These are phyloP conservation scores for Spodoptera picta DNA, from an alignment of 2,888 invertebrate species.

Conservation along the genomic window DNA sequence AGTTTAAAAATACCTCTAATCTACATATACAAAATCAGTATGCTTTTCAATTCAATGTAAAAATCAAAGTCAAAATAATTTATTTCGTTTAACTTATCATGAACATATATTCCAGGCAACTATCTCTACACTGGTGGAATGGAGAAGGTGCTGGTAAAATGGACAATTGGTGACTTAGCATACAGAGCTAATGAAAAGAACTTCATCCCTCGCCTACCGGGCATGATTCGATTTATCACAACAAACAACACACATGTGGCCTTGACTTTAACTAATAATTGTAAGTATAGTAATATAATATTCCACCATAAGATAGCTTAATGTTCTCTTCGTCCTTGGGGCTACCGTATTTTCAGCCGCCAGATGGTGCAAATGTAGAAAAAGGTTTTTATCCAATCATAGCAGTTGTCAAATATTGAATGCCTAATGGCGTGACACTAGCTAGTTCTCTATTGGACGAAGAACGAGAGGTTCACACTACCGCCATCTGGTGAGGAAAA, in stretches of 20 bases:
- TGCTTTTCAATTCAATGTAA: too few species aligned
- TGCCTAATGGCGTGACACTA: too few species aligned
- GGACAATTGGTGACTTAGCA: constrained; percentile 77
- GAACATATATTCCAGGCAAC: constrained; percentile 70
- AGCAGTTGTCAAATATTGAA: too few species aligned
- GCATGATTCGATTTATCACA: constrained; percentile 76
- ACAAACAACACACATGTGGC: constrained; percentile 77
- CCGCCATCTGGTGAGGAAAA: too few species aligned
- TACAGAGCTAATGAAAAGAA: constrained; percentile 74
- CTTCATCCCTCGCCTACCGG: constrained; percentile 83
- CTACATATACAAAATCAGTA: too few species aligned
- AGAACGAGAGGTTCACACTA: too few species aligned
- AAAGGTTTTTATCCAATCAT: too few species aligned
- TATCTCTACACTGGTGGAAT: constrained; percentile 82
- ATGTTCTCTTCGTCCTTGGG: background rate
- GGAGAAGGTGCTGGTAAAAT: constrained; percentile 84
- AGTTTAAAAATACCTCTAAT: too few species aligned
- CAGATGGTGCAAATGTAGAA: too few species aligned
- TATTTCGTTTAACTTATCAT: constrained; percentile 4
- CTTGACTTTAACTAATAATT: constrained; percentile 80
- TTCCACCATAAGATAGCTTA: background rate
- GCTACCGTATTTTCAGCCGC: too few species aligned
- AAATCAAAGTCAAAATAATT: too few species aligned
- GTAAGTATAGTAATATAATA: constrained; percentile 71
- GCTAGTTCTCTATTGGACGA: too few species aligned